Conservation (phyloP, 2,888 invertebrate species). For the Pediacus dermestoides region DNA sequence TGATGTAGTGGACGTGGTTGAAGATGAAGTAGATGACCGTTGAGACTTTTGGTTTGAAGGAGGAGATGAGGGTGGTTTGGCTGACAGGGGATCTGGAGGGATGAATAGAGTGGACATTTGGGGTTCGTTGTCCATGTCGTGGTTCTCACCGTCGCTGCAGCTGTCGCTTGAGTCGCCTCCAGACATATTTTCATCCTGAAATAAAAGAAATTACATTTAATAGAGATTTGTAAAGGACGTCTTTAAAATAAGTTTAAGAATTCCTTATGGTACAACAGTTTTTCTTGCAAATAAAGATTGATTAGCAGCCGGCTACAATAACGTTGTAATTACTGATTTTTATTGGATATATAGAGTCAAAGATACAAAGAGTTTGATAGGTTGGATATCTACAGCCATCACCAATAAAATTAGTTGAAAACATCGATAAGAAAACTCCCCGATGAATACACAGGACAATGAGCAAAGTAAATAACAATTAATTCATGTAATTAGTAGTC, state of each 20-base stretch:
- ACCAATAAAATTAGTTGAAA: too few relatives aligned
- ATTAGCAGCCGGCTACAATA: too few relatives aligned
- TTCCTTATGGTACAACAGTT: too few relatives aligned
- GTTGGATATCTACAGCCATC: too few relatives aligned
- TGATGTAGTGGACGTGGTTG: constrained; percentile 24
- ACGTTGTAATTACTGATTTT: too few relatives aligned
- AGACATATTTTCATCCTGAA: constrained; percentile 49
- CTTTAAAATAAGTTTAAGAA: too few relatives aligned
- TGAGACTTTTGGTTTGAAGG: constrained; percentile 22
- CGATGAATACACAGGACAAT: too few relatives aligned
- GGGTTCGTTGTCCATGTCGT: constrained; percentile 33
- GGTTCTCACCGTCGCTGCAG: constrained; percentile 45
- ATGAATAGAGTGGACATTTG: constrained; percentile 24
- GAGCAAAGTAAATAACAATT: constrained; percentile 45
- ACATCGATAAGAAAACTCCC: too few relatives aligned
- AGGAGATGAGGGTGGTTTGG: constrained; percentile 32
- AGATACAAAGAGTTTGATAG: too few relatives aligned
- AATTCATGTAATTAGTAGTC: constrained; percentile 51
- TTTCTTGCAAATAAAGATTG: too few relatives aligned
- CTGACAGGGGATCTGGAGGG: constrained; percentile 28
- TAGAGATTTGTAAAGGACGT: constrained; percentile 9
- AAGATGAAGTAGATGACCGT: constrained; percentile 22
- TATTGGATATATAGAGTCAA: too few relatives aligned
- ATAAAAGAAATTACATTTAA: constrained; percentile 27
- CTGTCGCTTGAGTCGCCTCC: constrained; percentile 46